phyloP scores from a whole-genome alignment of 2,797 vertebrate species.

The Craterocephalus amniculus region DNA sequence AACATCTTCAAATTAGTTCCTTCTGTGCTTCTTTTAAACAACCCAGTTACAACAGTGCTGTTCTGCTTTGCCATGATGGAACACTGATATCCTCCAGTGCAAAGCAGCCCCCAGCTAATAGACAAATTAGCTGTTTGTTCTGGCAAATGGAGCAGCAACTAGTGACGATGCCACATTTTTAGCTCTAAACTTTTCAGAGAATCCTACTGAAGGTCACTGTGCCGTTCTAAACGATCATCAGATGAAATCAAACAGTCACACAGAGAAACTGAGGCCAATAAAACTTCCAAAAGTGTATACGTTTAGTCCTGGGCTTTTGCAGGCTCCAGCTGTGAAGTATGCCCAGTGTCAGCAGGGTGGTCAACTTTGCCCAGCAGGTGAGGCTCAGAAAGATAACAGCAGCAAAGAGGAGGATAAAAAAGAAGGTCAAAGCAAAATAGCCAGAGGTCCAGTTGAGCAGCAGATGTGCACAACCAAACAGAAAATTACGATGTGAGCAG shows the following conservation, averaged over 20 bases:
- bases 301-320: constrained; percentile 21
- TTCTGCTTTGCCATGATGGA: constrained; percentile 23
- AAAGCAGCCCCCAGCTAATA: constrained; percentile 45
- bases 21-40: constrained; percentile 1
- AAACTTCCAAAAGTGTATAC: constrained; percentile 29
- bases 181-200: constrained; percentile 57
- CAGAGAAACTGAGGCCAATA: constrained; percentile 39
- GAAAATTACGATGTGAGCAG: constrained; percentile 18
- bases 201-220: constrained; percentile 60
- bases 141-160: constrained; percentile 41
- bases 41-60: neutral
- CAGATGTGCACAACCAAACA: constrained; percentile 38
- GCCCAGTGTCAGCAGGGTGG: constrained; percentile 28
- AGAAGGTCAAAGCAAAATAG: constrained; percentile 53
- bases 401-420: constrained; percentile 35
- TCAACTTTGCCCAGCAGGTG: constrained; percentile 65
- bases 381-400: constrained; percentile 39
- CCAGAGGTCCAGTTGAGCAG: constrained; percentile 22
- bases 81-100: constrained; percentile 30
- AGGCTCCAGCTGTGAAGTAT: constrained; percentile 48
- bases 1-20: neutral
- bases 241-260: constrained; percentile 36
- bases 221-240: constrained; percentile 24
- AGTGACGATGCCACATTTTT: constrained; percentile 33
- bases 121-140: constrained; percentile 66